Conservation (phyloP, 2,797 vertebrate genomes). For the Synanceia verrucosa region DNA sequence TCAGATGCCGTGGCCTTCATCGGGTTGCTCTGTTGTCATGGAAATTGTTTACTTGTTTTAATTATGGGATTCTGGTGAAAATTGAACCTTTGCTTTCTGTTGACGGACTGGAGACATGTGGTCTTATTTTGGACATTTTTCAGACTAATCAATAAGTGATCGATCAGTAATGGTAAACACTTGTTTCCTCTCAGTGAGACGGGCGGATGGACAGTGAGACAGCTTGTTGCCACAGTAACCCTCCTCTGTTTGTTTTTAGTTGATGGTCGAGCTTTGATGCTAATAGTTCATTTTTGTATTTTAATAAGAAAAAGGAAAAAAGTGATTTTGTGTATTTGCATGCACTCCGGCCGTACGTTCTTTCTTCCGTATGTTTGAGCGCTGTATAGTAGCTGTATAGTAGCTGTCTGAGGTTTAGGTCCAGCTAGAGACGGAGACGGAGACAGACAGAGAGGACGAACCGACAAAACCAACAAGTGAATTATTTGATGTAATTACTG, state of each 20-base stretch:
- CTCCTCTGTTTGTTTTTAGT: constrained; percentile 79
- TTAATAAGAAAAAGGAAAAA: constrained; percentile 82
- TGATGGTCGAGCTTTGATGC: constrained; percentile 75
- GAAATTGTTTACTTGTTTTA: not conserved
- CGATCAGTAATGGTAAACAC: no score
- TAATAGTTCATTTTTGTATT: constrained; percentile 90
- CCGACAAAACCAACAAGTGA: constrained; percentile 80
- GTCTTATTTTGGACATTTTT: constrained; percentile 20
- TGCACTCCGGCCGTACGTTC: constrained; percentile 92
- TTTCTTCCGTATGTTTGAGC: constrained; percentile 89
- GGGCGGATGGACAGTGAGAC: constrained; percentile 23
- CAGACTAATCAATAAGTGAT: not conserved
- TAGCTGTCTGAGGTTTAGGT: constrained; percentile 81
- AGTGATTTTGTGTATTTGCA: constrained; percentile 94
- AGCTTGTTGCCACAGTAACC: constrained; percentile 73
- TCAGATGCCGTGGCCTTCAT: not conserved
- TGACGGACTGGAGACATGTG: not conserved
- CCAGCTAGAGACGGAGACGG: constrained; percentile 30
- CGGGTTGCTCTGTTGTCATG: not conserved
- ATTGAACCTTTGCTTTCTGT: not conserved
- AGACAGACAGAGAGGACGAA: constrained; percentile 62
- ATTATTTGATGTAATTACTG: constrained; percentile 91
- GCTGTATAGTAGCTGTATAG: constrained; percentile 96
- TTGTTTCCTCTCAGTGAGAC: not conserved
- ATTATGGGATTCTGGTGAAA: not conserved